These are phyloP conservation scores for Fistularia commersonii DNA, from an alignment of 2,797 vertebrate species.

Conservation along the genomic window DNA sequence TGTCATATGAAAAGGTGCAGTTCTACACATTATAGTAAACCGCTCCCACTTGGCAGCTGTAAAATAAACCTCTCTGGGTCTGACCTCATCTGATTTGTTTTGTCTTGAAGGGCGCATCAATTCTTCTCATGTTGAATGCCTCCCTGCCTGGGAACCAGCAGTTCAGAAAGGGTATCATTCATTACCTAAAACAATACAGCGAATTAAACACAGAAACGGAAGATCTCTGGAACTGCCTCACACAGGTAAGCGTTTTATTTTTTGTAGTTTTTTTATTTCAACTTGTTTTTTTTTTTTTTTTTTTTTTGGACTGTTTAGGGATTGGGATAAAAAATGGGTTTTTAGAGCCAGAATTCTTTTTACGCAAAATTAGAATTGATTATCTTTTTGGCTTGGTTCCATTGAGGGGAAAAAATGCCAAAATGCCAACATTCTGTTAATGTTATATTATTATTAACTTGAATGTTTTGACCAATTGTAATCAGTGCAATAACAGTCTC, in stretches of 20 bases:
- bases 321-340: too few relatives aligned
- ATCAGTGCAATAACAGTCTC: too few relatives aligned
- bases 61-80: not conserved
- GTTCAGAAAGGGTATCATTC: constrained; percentile 83
- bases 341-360: too few relatives aligned
- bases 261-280: not conserved
- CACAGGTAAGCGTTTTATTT: constrained; percentile 71
- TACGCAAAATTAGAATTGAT: too few relatives aligned
- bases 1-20: constrained; percentile 93
- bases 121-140: constrained; percentile 89
- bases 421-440: too few relatives aligned
- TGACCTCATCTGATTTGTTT: constrained; percentile 14
- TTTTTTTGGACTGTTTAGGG: not conserved
- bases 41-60: not conserved
- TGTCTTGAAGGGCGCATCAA: constrained; percentile 84
- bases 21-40: not conserved
- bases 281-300: not conserved
- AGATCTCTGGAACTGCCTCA: constrained; percentile 90
- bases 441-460: too few relatives aligned
- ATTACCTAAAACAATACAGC: constrained; percentile 81
- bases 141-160: constrained; percentile 77
- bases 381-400: too few relatives aligned
- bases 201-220: constrained; percentile 80
- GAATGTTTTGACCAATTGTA: too few relatives aligned
- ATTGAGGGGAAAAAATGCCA: too few relatives aligned